Evolutionary conservation across 2,113 vertebrate species (phyloP).

Genomic region (Odobenus rosmarus): DNA sequence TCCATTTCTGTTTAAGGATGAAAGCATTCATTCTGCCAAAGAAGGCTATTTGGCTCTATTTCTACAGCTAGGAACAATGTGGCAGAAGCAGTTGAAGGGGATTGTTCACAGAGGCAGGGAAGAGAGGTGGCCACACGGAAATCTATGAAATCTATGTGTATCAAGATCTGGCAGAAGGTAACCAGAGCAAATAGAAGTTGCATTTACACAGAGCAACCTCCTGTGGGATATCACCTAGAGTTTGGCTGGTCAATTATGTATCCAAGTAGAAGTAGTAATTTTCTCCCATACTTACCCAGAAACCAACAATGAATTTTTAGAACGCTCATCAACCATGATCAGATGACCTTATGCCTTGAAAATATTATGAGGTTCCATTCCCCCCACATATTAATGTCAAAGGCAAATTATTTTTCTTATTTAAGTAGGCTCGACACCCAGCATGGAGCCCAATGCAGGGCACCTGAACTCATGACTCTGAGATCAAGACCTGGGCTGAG

Average conservation of each 20-base stretch:
- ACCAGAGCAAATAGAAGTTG: neutral
- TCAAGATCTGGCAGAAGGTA: neutral
- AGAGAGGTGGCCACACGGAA: accelerated
- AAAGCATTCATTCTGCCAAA: neutral
- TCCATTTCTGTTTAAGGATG: neutral
- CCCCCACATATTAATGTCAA: neutral
- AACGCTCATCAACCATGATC: neutral
- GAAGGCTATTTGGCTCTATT: neutral
- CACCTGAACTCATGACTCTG: neutral
- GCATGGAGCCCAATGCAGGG: neutral
- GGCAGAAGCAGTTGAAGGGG: neutral
- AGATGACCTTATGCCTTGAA: neutral
- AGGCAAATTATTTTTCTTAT: neutral
- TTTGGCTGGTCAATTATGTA: neutral
- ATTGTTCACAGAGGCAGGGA: neutral
- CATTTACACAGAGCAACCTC: neutral
- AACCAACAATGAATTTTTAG: neutral
- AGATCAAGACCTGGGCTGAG: neutral
- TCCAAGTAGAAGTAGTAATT: neutral
- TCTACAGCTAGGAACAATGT: neutral
- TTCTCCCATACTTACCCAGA: neutral
- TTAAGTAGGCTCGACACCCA: neutral
- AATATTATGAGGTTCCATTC: neutral
- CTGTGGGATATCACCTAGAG: neutral
- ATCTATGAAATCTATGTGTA: neutral